A percentile compares a stretch with the other conserved stretches of the same genome.
Conservation (phyloP, 2,113 vertebrate species). For the Australoheros scitulus region DNA sequence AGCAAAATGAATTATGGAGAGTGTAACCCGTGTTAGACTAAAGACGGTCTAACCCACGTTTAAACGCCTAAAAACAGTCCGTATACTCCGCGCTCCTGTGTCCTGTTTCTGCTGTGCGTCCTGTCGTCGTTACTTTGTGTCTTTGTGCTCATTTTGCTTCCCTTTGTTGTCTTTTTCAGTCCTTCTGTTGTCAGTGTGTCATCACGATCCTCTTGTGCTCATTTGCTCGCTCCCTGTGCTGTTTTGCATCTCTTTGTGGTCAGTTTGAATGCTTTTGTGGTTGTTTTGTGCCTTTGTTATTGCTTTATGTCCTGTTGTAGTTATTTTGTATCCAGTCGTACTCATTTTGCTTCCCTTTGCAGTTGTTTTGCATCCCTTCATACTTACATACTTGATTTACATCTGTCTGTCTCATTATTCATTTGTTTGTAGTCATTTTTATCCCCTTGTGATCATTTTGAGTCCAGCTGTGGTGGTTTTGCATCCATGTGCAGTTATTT, state of each 20-base stretch:
- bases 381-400: neutral
- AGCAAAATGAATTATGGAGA: neutral
- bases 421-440: neutral
- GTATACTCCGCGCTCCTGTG: no score
- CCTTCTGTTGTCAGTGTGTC: no score
- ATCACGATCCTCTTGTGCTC: no score
- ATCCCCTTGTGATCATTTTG: neutral
- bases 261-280: neutral
- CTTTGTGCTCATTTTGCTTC: neutral
- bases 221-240: no score
- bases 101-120: no score
- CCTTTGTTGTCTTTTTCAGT: neutral
- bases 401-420: neutral
- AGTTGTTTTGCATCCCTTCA: neutral
- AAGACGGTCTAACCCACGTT: neutral
- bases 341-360: neutral
- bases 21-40: no score
- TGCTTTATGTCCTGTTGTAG: neutral
- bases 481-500: neutral
- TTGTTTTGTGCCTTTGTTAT: neutral
- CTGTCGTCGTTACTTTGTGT: neutral
- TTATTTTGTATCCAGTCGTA: neutral
- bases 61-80: no score
- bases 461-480: neutral
- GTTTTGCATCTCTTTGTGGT: neutral